A percentile compares a stretch with the other conserved stretches of the same genome.
Evolutionary conservation across 2,113 vertebrate genomes (phyloP).

Genomic region (Eurypyga helias): DNA sequence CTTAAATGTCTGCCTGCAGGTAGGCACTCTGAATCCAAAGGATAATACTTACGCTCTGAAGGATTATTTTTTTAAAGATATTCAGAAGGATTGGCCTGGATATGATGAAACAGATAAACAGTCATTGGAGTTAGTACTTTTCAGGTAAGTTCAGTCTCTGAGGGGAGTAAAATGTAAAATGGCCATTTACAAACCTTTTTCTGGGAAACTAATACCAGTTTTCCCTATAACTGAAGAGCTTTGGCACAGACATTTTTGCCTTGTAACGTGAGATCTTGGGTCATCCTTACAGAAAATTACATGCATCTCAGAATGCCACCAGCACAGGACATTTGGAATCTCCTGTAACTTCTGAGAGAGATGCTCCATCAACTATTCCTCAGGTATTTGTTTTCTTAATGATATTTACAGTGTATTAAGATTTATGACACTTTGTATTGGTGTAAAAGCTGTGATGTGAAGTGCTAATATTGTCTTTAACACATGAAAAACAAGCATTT

Average conservation of each 20-base stretch:
- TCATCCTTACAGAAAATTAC: slow-evolving; percentile 77
- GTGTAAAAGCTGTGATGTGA: not conserved
- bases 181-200: not conserved
- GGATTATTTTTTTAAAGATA: slow-evolving; percentile 88
- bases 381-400: slow-evolving; percentile 67
- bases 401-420: not conserved
- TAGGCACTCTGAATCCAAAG: slow-evolving; percentile 89
- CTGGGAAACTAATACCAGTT: not conserved
- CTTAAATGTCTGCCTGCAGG: slow-evolving; percentile 71
- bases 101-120: slow-evolving; percentile 87
- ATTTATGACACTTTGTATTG: not conserved
- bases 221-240: not conserved
- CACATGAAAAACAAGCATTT: not conserved
- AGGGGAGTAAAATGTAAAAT: not conserved
- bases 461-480: not conserved
- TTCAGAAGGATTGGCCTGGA: slow-evolving; percentile 92
- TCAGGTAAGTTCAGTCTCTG: slow-evolving; percentile 78
- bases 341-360: slow-evolving; percentile 39
- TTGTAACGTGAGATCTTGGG: slow-evolving; percentile 50
- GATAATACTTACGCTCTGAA: slow-evolving; percentile 91
- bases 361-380: slow-evolving; percentile 45
- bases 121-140: slow-evolving; percentile 82
- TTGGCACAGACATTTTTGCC: not conserved
- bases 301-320: slow-evolving; percentile 67
- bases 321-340: slow-evolving; percentile 54